Base-by-base conservation (phyloP, 1,140 invertebrate genomes). In the Plodia interpunctella region DNA sequence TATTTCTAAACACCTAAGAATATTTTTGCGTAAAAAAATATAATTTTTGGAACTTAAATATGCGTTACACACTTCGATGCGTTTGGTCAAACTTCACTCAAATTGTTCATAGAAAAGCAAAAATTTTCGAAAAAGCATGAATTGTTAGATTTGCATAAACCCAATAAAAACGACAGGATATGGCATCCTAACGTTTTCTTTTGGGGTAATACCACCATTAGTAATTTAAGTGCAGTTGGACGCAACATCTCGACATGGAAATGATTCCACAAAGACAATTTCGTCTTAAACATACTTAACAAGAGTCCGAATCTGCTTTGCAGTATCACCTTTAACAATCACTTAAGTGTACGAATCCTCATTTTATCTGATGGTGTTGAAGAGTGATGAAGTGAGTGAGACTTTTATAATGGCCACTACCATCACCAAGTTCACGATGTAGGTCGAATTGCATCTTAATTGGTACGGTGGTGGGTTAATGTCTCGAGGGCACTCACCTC, bases 371-470 rank as follows among this genome's bases (percentile, higher is more conserved):
- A 89, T 85, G 57, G 83, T 83, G 72, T 88, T 87, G 87, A 87
- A 87, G 78, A 87, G 83, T 57, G 87, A 89, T 62, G 87, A 89
- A 32, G 87, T 76, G 64, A 89, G 82, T 56, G 84, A 87, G 65
- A 87, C 87, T 80, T 89, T 89, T 68, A 89, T 80, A 62, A 89
- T 89, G 64, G 87, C 85, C 49, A 89, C 83, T 57, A 89, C 87
- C 87, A 89, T 88, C 71, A 89, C 83, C 59, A 89, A 74, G 77
- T 89, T 89, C 70, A 88, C 87, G 80, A 89, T 89, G 85, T 89
- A 88, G 78, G 87, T 89, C 87, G 87, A 89, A 89, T 89, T 88
- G 87, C 87, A 89, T 89, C 87, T 89, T 88, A 89, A 89, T 75
- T 89, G 82, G 80, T 86, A 89, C 80, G 84, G 87, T 89, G 87